A percentile compares a stretch with the other conserved stretches of the same genome.
Evolutionary conservation across 2,797 vertebrate genomes (phyloP).

Genomic region (Trachops cirrhosus): DNA sequence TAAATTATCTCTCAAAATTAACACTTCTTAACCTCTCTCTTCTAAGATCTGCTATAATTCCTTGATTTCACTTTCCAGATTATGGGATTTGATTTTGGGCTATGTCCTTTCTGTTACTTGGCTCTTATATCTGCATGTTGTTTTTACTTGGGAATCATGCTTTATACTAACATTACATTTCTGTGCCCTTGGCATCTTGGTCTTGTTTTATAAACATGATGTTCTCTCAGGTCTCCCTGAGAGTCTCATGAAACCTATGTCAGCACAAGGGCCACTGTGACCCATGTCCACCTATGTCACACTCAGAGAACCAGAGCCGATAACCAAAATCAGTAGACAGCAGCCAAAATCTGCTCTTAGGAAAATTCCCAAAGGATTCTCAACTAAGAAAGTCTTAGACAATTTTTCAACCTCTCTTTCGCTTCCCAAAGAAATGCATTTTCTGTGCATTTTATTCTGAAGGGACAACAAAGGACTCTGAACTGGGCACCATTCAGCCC

Average conservation of each 20-base stretch:
- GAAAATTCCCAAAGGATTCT: not conserved
- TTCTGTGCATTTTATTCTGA: too few species aligned
- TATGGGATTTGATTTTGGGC: rapidly evolving
- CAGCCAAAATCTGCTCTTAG: too few species aligned
- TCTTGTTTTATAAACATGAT: not conserved
- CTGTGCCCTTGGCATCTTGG: not conserved
- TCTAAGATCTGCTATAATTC: not conserved
- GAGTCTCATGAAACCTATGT: not conserved
- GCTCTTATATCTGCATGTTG: not conserved
- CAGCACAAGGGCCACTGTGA: not conserved
- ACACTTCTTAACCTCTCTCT: not conserved
- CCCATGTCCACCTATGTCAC: rapidly evolving
- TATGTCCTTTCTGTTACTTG: not conserved
- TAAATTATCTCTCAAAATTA: not conserved
- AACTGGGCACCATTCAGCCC: too few species aligned
- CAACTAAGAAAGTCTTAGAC: not conserved
- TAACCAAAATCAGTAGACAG: not conserved
- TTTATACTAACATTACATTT: not conserved
- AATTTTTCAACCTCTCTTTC: too few species aligned
- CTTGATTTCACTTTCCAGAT: rapidly evolving
- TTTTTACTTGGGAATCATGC: not conserved
- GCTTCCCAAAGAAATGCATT: too few species aligned
- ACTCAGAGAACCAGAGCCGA: not conserved
- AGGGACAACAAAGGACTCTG: too few species aligned
- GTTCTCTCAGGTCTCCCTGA: not conserved